phyloP scores from a whole-genome alignment of 1,140 invertebrate species.

The Maconellicoccus hirsutus region DNA sequence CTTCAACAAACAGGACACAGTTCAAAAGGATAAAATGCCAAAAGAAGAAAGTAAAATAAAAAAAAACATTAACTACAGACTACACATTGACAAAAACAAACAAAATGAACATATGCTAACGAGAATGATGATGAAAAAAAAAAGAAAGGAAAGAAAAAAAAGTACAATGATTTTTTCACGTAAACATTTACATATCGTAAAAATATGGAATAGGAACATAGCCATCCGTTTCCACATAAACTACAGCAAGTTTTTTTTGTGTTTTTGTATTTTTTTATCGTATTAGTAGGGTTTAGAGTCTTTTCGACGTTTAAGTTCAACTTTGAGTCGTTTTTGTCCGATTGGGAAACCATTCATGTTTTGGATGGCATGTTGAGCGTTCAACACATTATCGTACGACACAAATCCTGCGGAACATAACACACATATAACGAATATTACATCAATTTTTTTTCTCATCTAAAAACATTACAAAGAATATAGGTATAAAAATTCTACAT shows the following conservation, averaged over 20 bases:
- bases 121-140: slow-evolving; percentile 16
- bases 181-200: slow-evolving; percentile 13
- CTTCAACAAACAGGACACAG: neutral
- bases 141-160: neutral
- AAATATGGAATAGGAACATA: slow-evolving; percentile 12
- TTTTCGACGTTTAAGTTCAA: slow-evolving; percentile 93
- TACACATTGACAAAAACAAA: slow-evolving; percentile 17
- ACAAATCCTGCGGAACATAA: slow-evolving; percentile 60
- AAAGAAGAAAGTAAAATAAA: slow-evolving; percentile 1
- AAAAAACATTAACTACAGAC: neutral
- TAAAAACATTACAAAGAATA: neutral
- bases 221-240: slow-evolving; percentile 16
- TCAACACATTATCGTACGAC: slow-evolving; percentile 85
- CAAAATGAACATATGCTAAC: slow-evolving; percentile 14
- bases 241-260: neutral
- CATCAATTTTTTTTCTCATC: neutral
- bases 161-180: slow-evolving; percentile 11
- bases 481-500: neutral
- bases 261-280: neutral
- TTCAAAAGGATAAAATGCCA: slow-evolving; percentile 18
- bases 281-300: slow-evolving; percentile 71
- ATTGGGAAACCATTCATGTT: slow-evolving; percentile 97
- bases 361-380: slow-evolving; percentile 88
- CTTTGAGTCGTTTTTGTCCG: slow-evolving; percentile 92
- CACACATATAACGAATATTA: neutral